These are phyloP conservation scores for Saccostrea echinata DNA, from an alignment of 1,140 invertebrate genomes.

Conservation along the genomic window DNA sequence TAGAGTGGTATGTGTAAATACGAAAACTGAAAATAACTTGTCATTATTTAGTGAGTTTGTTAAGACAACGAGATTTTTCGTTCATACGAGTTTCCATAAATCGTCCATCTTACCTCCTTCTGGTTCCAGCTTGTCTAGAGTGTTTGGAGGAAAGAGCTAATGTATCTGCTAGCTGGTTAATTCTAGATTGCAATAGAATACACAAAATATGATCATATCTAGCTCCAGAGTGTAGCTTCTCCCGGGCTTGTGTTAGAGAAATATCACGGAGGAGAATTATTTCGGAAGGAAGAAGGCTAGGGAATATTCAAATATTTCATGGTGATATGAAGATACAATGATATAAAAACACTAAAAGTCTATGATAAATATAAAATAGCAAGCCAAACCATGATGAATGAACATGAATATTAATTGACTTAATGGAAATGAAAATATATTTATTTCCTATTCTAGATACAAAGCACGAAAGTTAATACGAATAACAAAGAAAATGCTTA, in stretches of 20 bases:
- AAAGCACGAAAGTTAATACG: neutral
- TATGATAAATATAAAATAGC: slow-evolving; percentile 24
- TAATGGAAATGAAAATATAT: neutral
- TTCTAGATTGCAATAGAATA: slow-evolving; percentile 64
- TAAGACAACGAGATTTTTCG: too few species aligned
- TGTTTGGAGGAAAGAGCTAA: slow-evolving; percentile 83
- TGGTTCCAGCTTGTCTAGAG: slow-evolving; percentile 85
- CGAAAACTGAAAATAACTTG: too few species aligned
- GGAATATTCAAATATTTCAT: neutral
- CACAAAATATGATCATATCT: neutral
- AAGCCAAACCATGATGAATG: neutral
- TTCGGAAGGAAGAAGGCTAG: neutral
- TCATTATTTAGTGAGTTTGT: too few species aligned
- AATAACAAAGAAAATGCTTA: neutral
- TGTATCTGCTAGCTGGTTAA: slow-evolving; percentile 68
- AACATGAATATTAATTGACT: neutral
- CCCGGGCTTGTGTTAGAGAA: neutral
- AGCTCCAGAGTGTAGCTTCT: neutral
- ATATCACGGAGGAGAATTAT: neutral
- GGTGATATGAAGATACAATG: neutral
- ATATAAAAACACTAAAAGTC: neutral
- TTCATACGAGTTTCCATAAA: neutral
- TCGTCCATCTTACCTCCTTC: slow-evolving; percentile 83
- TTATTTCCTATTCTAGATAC: neutral
- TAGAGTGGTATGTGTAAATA: too few species aligned